Conservation (phyloP, 2,797 vertebrate genomes). For the Channa striata region DNA sequence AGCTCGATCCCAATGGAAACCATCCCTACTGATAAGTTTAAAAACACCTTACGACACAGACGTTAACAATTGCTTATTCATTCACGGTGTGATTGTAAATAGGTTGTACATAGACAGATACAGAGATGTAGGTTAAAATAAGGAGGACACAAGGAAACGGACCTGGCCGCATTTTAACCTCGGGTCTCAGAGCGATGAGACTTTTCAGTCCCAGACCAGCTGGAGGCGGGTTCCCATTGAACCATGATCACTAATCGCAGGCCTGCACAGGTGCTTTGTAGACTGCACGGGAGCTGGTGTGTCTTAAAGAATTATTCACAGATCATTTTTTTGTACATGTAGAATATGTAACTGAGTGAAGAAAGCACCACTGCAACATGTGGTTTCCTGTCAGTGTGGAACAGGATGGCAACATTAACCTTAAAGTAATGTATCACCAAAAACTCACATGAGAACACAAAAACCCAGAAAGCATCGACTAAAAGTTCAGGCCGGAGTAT, state of each 20-base stretch:
- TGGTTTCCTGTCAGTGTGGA: slow-evolving; percentile 8
- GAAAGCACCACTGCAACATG: not conserved
- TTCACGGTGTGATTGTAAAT: slow-evolving; percentile 68
- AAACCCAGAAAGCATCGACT: too few species aligned
- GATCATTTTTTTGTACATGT: too few species aligned
- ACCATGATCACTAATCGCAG: too few species aligned
- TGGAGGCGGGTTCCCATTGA: too few species aligned
- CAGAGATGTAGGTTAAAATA: slow-evolving; percentile 41
- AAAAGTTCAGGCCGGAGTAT: not conserved
- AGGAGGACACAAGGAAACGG: slow-evolving; percentile 49
- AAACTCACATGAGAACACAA: not conserved
- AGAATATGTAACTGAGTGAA: too few species aligned
- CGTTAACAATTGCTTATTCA: slow-evolving; percentile 32
- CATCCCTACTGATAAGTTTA: slow-evolving; percentile 1
- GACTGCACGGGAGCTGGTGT: too few species aligned
- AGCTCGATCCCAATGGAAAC: not conserved
- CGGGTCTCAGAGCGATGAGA: too few species aligned
- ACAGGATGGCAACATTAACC: slow-evolving; percentile 3
- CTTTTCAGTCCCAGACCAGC: too few species aligned
- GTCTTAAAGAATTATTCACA: too few species aligned
- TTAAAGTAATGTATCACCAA: slow-evolving; percentile 8
- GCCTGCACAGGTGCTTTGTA: too few species aligned
- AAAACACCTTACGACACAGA: slow-evolving; percentile 22
- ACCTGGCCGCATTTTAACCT: too few species aligned
- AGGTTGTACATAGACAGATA: slow-evolving; percentile 76